Evolutionary conservation across 2,113 vertebrate species (phyloP).

Genomic region (Heptranchias perlo): DNA sequence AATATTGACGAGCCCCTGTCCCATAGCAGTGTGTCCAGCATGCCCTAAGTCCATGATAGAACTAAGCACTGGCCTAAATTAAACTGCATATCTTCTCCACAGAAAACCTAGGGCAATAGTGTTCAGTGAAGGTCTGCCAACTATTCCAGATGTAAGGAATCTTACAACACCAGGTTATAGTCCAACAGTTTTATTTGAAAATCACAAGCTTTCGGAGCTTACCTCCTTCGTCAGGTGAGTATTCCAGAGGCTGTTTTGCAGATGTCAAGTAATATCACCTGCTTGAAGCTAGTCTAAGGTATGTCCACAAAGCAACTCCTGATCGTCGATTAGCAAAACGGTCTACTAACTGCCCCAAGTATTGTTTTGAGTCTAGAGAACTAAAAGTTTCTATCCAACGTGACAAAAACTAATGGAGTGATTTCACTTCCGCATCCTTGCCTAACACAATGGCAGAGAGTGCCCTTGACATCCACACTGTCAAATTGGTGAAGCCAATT

Average conservation of each 20-base stretch:
- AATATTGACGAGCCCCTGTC: not conserved
- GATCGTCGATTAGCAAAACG: not conserved
- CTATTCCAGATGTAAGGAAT: too few species aligned
- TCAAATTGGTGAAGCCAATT: not conserved
- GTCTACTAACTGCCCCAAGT: not conserved
- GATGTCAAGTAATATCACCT: not conserved
- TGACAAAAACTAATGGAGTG: not conserved
- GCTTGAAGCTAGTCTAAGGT: not conserved
- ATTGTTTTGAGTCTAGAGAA: not conserved
- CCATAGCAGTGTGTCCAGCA: not conserved
- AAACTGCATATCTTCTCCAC: not conserved
- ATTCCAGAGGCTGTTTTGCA: not conserved
- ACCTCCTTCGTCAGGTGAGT: too few species aligned
- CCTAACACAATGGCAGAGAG: not conserved
- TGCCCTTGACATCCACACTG: not conserved
- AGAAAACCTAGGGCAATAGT: not conserved
- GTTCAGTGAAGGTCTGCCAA: not conserved
- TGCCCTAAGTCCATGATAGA: not conserved
- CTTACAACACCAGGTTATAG: too few species aligned
- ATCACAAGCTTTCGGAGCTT: too few species aligned
- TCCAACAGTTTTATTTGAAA: too few species aligned
- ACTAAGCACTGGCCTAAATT: not conserved
- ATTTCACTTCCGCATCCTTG: not conserved
- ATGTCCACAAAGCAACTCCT: not conserved
- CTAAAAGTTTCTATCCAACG: not conserved